Evolutionary conservation across 2,797 vertebrate species (phyloP), one percentile per base, ranked within the genome.

Genomic region (Melopsittacus undulatus): DNA sequence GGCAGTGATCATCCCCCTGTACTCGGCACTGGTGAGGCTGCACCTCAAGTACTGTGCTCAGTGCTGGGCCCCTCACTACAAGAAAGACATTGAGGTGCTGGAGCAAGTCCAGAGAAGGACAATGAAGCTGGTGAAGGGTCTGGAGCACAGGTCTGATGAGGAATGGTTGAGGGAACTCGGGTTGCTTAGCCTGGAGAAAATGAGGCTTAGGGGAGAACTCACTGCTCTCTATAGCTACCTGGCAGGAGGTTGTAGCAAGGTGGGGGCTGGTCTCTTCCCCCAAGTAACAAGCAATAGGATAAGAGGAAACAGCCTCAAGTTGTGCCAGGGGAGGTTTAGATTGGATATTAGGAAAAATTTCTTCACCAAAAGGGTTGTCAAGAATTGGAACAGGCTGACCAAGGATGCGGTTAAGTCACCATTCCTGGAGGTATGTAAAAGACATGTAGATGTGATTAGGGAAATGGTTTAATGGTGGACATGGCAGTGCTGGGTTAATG

Each of bases 11-110:
- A 7, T 29, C 1, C 11, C 29, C 9, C 13, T 66, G 36, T 46
- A 24, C 13, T 7, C 0, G 0, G 48, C 23, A 32, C 15, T 43
- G 59, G 11, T 52, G 38, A 80, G n/a, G 21, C 42, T 4, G 2
- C 17, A 54, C 7, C 24, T 59, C 0, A 0, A 83, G 7, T 54
- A 1, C 32, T 30, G 18, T 27, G 46, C n/a, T 66, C 23, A 29
- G 26, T 61, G 49, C 14, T 83, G 29, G 19, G 40, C 7, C 4
- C 17, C 32, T 49, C n/a, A 27, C 4, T 26, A 24, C 42, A 49
- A 49, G 24, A 48, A 29, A 8, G 49, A 38, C 17, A 7, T 0
- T 8, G 34, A 62, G 46, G 7, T 10, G 36, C 52, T 61, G 46
- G 4, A 76, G 9, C 0, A 0, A 0, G 3, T 49, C 24, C 27